Percentiles rank a stretch among this genome's conserved stretches.
Conservation (phyloP, 2,888 invertebrate species). For the Thalpophila matura region DNA sequence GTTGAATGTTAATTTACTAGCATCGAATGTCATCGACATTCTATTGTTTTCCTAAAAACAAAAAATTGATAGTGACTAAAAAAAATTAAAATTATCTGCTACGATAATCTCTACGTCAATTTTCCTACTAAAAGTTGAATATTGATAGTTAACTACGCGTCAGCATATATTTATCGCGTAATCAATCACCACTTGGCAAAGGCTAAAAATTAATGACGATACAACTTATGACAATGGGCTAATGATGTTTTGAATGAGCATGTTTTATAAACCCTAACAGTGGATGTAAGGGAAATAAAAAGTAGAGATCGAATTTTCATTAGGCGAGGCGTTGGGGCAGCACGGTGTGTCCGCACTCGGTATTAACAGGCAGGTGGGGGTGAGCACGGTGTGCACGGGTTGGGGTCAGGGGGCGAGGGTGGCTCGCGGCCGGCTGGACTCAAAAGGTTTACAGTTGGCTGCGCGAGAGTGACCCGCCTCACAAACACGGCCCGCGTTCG, state of each 20-base stretch:
- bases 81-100: background rate
- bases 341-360: slow-evolving; percentile 83
- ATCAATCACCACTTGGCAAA: slow-evolving; percentile 34
- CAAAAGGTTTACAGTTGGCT: slow-evolving; percentile 90
- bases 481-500: slow-evolving; percentile 83
- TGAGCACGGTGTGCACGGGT: slow-evolving; percentile 40
- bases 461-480: slow-evolving; percentile 90
- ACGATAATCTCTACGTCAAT: slow-evolving; percentile 11
- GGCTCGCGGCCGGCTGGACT: slow-evolving; percentile 84
- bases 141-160: slow-evolving; percentile 21
- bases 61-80: background rate
- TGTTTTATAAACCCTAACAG: slow-evolving; percentile 74
- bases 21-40: no score
- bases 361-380: slow-evolving; percentile 76
- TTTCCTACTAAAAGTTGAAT: slow-evolving; percentile 7
- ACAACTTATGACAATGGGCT: slow-evolving; percentile 41
- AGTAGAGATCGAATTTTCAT: slow-evolving; percentile 89
- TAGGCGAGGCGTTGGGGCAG: slow-evolving; percentile 89
- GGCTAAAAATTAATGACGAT: slow-evolving; percentile 40
- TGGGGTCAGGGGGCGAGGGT: slow-evolving; percentile 62
- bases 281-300: slow-evolving; percentile 75
- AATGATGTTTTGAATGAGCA: slow-evolving; percentile 74
- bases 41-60: background rate
- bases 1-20: background rate
- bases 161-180: slow-evolving; percentile 35